Evolutionary conservation across 1,140 invertebrate genomes (phyloP), one percentile per base, ranked within the genome.

Genomic region (Nephila pilipes): DNA sequence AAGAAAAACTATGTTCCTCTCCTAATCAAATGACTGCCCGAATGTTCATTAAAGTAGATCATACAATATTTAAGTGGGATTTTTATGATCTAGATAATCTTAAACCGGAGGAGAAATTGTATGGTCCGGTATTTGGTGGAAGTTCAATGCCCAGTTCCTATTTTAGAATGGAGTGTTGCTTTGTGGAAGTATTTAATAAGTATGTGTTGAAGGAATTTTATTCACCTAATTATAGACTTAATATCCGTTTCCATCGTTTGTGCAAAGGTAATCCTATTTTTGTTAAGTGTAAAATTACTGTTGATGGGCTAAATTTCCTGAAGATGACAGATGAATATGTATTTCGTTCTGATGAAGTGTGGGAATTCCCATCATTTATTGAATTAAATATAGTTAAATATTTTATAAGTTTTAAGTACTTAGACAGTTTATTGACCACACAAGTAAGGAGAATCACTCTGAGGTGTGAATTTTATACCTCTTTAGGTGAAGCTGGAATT

Each of bases 1-100:
- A 83, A 55, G 38, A 83, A 29, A 83, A 83, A 55, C n/a, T 83
- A 83, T 55, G 8, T 83, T 55, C 81, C 22, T 83, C 25, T 57
- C 81, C 81, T 14, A 83, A 29, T 29, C 6, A 83, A 83, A 46
- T 83, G 20, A 55, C 46, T 25, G 46, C 81, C 25, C 81, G 54
- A 55, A 83, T 46, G 14, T 83, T 46, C 54, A 22, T 83, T 8
- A 83, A 83, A 29, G 22, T 55, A 14, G 46, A 55, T 25, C 6
- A 18, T 10, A 83, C 22, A 14, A 20, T 25, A 25, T 83, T 83
- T 83, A 57, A 3, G 12, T 83, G 38, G 81, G 2, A 20, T 2
- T 29, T 57, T 18, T 8, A 22, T 3, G 22, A 57, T 55, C 10
- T 55, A 16, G 4, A 57, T 22, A 29, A 25, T 2, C n/a, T 83